A percentile compares a stretch with the other conserved stretches of the same genome.
phyloP scores from a whole-genome alignment of 2,797 vertebrate species.

The Esox masquinongy region DNA sequence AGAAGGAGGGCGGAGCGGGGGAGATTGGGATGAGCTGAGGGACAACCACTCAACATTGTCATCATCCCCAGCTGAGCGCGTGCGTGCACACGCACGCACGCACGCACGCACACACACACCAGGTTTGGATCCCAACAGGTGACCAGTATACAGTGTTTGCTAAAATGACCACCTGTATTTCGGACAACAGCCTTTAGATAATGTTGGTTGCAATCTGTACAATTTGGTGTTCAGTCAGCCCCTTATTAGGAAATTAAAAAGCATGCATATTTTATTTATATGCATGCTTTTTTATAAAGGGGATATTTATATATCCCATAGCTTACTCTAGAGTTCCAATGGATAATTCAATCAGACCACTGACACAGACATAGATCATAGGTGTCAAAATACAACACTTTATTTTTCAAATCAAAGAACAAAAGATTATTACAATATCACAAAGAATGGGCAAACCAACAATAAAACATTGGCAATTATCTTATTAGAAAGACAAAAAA shows the following conservation, averaged over 20 bases:
- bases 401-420: constrained; percentile 12
- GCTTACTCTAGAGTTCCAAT: not conserved
- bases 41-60: constrained; percentile 75
- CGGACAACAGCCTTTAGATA: not conserved
- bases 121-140: no score
- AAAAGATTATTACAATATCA: constrained; percentile 11
- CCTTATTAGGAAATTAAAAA: not conserved
- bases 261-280: not conserved
- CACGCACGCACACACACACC: not conserved
- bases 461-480: constrained; percentile 23
- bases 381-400: constrained; percentile 19
- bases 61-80: constrained; percentile 73
- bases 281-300: no score
- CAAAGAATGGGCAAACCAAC: constrained; percentile 10
- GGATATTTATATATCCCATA: no score
- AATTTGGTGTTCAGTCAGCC: not conserved
- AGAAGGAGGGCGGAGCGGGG: constrained; percentile 47
- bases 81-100: constrained; percentile 37
- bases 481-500: constrained; percentile 10
- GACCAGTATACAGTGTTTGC: no score
- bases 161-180: not conserved
- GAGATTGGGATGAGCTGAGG: constrained; percentile 57
- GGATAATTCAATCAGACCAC: not conserved
- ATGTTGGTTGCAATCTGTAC: not conserved
- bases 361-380: constrained; percentile 2